Evolutionary conservation across 2,888 invertebrate species (phyloP), one percentile per base, ranked within the genome.

Genomic region (Eupithecia pulchellata): DNA sequence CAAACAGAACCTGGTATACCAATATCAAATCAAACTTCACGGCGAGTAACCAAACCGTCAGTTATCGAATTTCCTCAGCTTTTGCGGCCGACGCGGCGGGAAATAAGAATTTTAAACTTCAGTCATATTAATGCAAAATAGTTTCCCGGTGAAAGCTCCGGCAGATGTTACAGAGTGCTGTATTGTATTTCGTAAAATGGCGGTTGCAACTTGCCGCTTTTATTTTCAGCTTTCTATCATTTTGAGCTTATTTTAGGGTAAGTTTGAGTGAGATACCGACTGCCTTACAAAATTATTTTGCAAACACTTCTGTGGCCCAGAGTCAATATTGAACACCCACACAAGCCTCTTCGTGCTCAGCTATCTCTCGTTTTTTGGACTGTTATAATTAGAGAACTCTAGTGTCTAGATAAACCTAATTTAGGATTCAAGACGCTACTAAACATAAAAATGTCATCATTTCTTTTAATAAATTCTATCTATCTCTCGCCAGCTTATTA

Each of bases 111-210:
- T 73, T 68, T 57, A 71, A 73, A 72, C 66, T 75, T 64, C 58
- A 67, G 42, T 64, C 63, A 36, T 82, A 79, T 79, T 81, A 80
- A 77, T 80, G 78, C 78, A 77, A 78, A 81, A 79, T 81, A 79
- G 76, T 81, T 81, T 80, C 69, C 68, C 64, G 57, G 13, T 34
- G 47, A 64, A 66, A 64, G 34, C 64, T 36, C 25, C 39, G 20
- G 62, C 63, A 73, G 65, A 63, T 73, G 69, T 9, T 58, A 42
- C 58, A n/a, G 34, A 61, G 36, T 34, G 39, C 29, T 47, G 39
- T 64, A 55, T 64, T 65, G 61, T 55, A 52, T 62, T 57, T 25
- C 66, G 39, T 39, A 42, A 17, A 39, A 17, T 25, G 25, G 4
- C 52, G 30, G 30, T 6, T 29, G 57, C 27, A 14, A 57, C 27